These are phyloP conservation scores for Xenopus borealis DNA, from an alignment of 2,113 vertebrate species.

Conservation along the genomic window DNA sequence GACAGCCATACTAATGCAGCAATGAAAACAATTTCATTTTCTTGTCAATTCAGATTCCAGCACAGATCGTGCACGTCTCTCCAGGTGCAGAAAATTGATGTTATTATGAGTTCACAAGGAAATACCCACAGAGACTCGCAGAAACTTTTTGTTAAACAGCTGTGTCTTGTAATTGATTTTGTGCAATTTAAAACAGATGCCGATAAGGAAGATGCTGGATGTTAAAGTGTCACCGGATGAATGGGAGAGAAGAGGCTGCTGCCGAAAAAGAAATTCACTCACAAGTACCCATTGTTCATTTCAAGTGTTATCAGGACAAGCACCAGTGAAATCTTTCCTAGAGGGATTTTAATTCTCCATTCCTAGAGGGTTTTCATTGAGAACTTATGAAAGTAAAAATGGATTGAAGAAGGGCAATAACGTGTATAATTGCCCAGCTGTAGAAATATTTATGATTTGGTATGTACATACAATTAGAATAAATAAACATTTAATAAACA, in stretches of 20 bases:
- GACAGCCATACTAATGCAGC: conserved; percentile 53
- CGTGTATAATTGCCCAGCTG: no score
- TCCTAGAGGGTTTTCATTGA: not conserved
- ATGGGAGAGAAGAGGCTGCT: not conserved
- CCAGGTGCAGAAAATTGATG: conserved; percentile 75
- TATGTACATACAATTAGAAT: not conserved
- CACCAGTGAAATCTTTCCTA: conserved; percentile 12
- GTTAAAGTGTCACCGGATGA: conserved; percentile 22
- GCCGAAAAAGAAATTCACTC: conserved; percentile 10
- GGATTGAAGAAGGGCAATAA: no score
- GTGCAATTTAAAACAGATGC: conserved; percentile 71
- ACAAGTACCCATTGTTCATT: conserved; percentile 18
- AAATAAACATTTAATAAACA: not conserved
- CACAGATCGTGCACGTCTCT: conserved; percentile 59
- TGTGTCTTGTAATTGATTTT: conserved; percentile 72
- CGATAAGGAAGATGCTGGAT: conserved; percentile 64
- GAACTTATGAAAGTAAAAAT: not conserved
- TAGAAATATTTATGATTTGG: no score
- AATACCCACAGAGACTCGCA: conserved; percentile 68
- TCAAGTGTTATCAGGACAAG: conserved; percentile 10
- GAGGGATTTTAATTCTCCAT: not conserved
- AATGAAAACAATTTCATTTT: conserved; percentile 66
- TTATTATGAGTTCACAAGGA: conserved; percentile 73
- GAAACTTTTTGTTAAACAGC: conserved; percentile 71
- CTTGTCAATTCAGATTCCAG: conserved; percentile 66